These are phyloP conservation scores for Gibbula magus DNA, from an alignment of 2,888 invertebrate species.

Conservation along the genomic window DNA sequence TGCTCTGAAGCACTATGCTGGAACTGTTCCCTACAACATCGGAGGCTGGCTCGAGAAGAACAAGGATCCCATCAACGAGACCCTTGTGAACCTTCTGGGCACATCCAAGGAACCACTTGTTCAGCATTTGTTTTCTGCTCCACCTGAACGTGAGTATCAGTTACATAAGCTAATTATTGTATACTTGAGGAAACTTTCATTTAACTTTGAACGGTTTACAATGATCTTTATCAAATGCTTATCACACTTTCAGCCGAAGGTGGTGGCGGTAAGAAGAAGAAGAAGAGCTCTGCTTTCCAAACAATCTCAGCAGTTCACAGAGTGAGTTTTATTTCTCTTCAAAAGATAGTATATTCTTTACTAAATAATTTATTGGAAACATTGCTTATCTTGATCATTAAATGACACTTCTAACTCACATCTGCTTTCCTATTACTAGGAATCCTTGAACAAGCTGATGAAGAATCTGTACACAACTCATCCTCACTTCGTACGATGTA, in stretches of 20 bases:
- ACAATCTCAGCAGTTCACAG: constrained; percentile 99
- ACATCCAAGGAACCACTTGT: constrained; percentile 78
- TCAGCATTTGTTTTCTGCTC: constrained; percentile 58
- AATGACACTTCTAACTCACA: background rate
- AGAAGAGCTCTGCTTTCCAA: constrained; percentile 98
- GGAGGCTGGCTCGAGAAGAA: constrained; percentile 99
- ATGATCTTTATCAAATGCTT: background rate
- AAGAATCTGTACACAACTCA: constrained; percentile 72
- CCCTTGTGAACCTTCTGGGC: constrained; percentile 97
- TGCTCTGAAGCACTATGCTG: constrained; percentile 99
- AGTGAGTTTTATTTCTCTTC: constrained; percentile 76
- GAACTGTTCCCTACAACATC: constrained; percentile 98
- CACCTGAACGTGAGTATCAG: constrained; percentile 23
- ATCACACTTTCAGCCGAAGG: background rate
- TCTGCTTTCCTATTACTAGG: constrained; percentile 40
- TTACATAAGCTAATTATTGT: no score
- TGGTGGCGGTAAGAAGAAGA: constrained; percentile 78
- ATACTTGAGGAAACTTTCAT: constrained; percentile 34
- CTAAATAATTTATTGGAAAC: background rate
- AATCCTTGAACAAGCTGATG: constrained; percentile 94
- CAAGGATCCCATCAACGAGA: constrained; percentile 99
- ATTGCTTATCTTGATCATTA: no score
- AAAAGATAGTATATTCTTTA: background rate
- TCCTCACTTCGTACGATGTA: constrained; percentile 99
- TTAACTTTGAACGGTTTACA: background rate